Percentiles rank a stretch among this genome's conserved stretches.
Conservation (phyloP, 2,113 vertebrate species). For the Microtus richardsoni region DNA sequence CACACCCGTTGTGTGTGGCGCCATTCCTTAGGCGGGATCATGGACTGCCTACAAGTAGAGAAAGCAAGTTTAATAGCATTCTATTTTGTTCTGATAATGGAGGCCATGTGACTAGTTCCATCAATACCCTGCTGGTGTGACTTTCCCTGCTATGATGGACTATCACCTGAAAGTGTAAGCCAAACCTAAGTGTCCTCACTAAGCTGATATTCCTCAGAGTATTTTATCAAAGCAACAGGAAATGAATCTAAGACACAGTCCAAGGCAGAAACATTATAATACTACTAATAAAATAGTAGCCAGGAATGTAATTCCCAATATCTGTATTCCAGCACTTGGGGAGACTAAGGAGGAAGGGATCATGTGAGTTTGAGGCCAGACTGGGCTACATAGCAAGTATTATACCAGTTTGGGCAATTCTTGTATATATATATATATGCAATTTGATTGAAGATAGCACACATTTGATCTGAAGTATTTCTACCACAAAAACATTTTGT, state of each 20-base stretch:
- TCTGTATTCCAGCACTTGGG: not conserved
- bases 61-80: not conserved
- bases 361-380: not conserved
- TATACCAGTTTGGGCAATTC: not conserved
- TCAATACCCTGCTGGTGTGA: not conserved
- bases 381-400: not conserved
- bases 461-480: not conserved
- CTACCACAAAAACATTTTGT: not conserved
- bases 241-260: not conserved
- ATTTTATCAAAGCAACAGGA: not conserved
- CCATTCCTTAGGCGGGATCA: not conserved
- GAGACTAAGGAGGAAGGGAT: not conserved
- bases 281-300: not conserved
- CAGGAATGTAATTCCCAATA: not conserved
- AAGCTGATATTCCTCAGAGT: not conserved
- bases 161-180: not conserved
- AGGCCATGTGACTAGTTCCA: not conserved
- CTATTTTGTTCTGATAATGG: not conserved
- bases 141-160: too few species aligned
- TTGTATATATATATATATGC: not conserved
- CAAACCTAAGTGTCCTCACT: not conserved
- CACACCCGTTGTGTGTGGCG: too few species aligned
- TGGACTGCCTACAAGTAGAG: not conserved
- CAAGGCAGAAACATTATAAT: constrained; percentile 15
- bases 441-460: not conserved